These are phyloP conservation scores for Sicus ferrugineus DNA, from an alignment of 2,888 invertebrate genomes.

Conservation along the genomic window DNA sequence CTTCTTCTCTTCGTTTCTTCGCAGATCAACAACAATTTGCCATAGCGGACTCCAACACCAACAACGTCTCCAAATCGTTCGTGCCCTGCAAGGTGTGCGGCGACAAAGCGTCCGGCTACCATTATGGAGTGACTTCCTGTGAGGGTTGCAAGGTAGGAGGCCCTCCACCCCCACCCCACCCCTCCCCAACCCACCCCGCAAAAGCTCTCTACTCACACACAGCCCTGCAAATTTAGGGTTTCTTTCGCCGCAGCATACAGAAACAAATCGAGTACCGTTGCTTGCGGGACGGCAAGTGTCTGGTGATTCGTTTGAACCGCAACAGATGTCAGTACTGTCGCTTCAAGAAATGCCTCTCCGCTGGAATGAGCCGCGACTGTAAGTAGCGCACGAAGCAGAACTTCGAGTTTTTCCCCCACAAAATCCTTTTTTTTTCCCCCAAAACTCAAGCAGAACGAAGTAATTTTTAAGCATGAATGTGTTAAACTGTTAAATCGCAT, in stretches of 20 bases:
- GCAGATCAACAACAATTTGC: constrained; percentile 77
- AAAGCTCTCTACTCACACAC: not conserved
- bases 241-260: constrained; percentile 94
- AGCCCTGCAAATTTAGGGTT: constrained; percentile 72
- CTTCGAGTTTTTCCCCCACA: not conserved
- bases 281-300: constrained; percentile 90
- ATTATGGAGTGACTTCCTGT: constrained; percentile 97
- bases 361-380: constrained; percentile 98
- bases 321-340: constrained; percentile 97
- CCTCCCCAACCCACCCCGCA: not conserved
- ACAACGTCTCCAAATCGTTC: constrained; percentile 83
- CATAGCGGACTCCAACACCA: constrained; percentile 81
- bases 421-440: too few relatives aligned
- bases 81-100: constrained; percentile 97
- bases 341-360: constrained; percentile 95
- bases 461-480: not conserved
- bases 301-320: constrained; percentile 90
- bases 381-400: constrained; percentile 71
- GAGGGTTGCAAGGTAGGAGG: constrained; percentile 93
- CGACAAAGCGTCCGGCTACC: constrained; percentile 89
- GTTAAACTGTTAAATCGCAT: too few relatives aligned
- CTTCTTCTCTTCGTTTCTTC: constrained; percentile 34
- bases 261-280: constrained; percentile 97
- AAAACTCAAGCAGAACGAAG: not conserved
- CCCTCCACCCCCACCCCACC: too few relatives aligned